Evolutionary conservation across 2,797 vertebrate species (phyloP), one percentile per base, ranked within the genome.

Genomic region (Lateolabrax maculatus): DNA sequence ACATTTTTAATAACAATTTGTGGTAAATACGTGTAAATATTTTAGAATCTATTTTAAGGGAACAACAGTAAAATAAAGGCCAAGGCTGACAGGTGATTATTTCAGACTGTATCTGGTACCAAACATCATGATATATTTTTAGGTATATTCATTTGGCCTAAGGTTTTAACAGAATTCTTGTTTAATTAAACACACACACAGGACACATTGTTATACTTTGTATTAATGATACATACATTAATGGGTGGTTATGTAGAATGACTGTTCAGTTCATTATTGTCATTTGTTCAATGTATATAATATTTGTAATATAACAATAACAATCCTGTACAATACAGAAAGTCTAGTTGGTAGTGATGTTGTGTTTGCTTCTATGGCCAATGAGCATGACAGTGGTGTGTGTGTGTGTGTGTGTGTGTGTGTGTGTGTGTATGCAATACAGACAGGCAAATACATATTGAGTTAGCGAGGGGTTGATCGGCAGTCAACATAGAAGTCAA

Each of bases 381-480:
- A 10, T 52, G 51, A 48, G 6, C 2, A 21, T 8, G 16, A 48
- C 9, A 60, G 27, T 55, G 3, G 68, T 67, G 36, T 19, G n/a
- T 44, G 1, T 61, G 13, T 76, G 34, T 31, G 25, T 62, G 27
- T 37, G 31, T 66, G 6, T 67, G 36, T 19, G n/a, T 46, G 2
- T 62, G 9, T 76, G 34, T 34, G 25, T 62, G 29, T 37, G 31
- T 66, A 4, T 76, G 25, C 27, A 41, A 23, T 6, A 34, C 2
- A 37, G 10, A 39, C 15, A 11, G 11, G 25, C 1, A 8, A 27
- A 34, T 15, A 44, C 18, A 44, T 12, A 8, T 0, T 23, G 12
- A 69, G 39, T 36, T 64, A n/a, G 5, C 1, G 7, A 62, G 44
- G 31, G 34, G 63, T 36, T 46, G 41, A 79, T 74, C 74, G 29